Percentiles rank a stretch among this genome's conserved stretches.
Evolutionary conservation across 1,140 invertebrate genomes (phyloP).

Genomic region (Telenomus remus): DNA sequence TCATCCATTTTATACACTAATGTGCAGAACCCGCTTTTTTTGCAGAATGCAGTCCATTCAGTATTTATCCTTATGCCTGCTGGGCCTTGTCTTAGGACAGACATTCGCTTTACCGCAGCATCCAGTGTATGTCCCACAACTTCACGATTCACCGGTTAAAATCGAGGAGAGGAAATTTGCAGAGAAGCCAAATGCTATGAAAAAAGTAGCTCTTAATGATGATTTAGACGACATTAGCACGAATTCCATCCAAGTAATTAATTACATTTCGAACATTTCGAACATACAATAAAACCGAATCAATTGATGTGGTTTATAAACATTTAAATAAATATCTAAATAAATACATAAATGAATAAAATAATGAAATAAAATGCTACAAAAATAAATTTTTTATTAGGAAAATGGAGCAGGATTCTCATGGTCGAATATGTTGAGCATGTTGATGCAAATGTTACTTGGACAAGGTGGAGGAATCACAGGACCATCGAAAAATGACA

Average conservation of each 20-base stretch:
- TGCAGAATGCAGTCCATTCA: slow-evolving; percentile 70
- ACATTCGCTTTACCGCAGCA: slow-evolving; percentile 69
- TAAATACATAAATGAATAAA: no score
- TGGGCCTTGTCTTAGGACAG: slow-evolving; percentile 70
- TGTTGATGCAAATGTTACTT: slow-evolving; percentile 91
- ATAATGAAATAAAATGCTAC: no score
- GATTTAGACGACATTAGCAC: slow-evolving; percentile 87
- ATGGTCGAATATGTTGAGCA: slow-evolving; percentile 89
- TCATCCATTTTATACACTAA: neutral
- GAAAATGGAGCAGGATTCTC: slow-evolving; percentile 83
- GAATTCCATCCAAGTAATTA: slow-evolving; percentile 82
- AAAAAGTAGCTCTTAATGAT: slow-evolving; percentile 85
- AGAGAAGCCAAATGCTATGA: slow-evolving; percentile 89
- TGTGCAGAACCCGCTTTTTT: slow-evolving; percentile 2
- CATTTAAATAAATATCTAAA: no score
- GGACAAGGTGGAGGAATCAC: slow-evolving; percentile 76
- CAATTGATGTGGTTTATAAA: no score
- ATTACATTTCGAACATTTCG: neutral
- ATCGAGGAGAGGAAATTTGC: slow-evolving; percentile 84
- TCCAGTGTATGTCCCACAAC: slow-evolving; percentile 61
- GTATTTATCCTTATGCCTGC: slow-evolving; percentile 65
- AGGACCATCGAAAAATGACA: slow-evolving; percentile 88
- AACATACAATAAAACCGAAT: no score
- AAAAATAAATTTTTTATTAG: no score
- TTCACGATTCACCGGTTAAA: slow-evolving; percentile 74